phyloP scores from a whole-genome alignment of 2,888 invertebrate genomes.

The Oegoconia quadripuncta region DNA sequence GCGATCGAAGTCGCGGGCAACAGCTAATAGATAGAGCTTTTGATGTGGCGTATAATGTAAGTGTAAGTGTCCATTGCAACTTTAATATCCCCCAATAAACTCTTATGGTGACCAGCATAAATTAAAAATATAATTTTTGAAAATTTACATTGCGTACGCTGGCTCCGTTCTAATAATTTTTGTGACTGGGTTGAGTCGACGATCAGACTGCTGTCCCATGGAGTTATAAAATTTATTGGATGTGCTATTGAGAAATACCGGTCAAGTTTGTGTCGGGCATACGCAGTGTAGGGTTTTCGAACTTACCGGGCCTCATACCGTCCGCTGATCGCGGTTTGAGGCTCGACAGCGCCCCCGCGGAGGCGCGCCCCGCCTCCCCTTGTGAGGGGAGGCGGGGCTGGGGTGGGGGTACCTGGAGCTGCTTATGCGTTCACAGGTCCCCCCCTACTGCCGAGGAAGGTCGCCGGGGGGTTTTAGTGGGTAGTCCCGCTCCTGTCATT shows the following conservation, averaged over 20 bases:
- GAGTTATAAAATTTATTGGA: conserved; percentile 10
- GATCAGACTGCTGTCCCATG: conserved; percentile 4
- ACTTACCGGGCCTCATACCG: background rate
- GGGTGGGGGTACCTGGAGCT: too few relatives aligned
- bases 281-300: background rate
- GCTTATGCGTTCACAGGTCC: too few relatives aligned
- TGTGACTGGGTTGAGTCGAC: conserved; percentile 21
- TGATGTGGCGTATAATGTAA: too few relatives aligned
- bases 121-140: conserved; percentile 48
- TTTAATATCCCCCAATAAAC: background rate
- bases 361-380: too few relatives aligned
- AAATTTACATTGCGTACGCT: conserved; percentile 37
- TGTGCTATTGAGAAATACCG: conserved; percentile 4
- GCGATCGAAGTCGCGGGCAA: too few relatives aligned
- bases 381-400: too few relatives aligned
- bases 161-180: conserved; percentile 32
- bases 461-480: too few relatives aligned
- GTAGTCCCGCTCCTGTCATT: too few relatives aligned
- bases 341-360: background rate
- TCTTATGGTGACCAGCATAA: conserved; percentile 32
- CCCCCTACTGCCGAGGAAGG: too few relatives aligned
- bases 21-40: too few relatives aligned
- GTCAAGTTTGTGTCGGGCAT: background rate
- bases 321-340: background rate
- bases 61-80: background rate